A percentile compares a stretch with the other conserved stretches of the same genome.
Conservation (phyloP, 2,888 invertebrate species). For the Limnephilus lunatus region DNA sequence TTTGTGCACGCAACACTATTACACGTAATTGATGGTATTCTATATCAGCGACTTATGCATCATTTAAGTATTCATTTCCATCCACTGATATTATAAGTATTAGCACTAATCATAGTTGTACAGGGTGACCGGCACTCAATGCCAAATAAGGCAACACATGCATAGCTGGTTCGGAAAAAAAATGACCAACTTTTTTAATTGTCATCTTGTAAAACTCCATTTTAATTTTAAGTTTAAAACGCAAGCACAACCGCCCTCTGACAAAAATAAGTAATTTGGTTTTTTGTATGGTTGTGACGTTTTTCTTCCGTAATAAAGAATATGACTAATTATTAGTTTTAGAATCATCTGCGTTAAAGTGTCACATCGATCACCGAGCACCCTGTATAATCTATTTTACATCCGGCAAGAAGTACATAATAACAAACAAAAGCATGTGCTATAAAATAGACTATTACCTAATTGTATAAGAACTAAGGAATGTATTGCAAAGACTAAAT, state of each 20-base stretch:
- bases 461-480: conserved; percentile 27
- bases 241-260: too few relatives aligned
- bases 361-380: neutral
- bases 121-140: neutral
- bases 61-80: neutral
- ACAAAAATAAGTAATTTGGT: neutral
- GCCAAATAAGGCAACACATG: neutral
- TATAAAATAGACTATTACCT: conserved; percentile 2
- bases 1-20: too few relatives aligned
- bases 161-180: neutral
- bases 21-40: neutral
- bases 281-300: neutral
- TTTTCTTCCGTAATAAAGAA: neutral
- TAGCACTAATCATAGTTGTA: neutral
- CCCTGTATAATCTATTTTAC: too few relatives aligned
- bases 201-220: too few relatives aligned
- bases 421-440: neutral
- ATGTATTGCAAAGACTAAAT: conserved; percentile 21
- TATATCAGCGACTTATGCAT: neutral
- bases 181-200: neutral
- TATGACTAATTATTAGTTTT: neutral
- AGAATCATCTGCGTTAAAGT: neutral
- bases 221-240: too few relatives aligned
- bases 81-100: neutral
- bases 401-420: neutral